These are phyloP conservation scores for Platorchestia sp. DNA, from an alignment of 1,140 invertebrate genomes.

Conservation along the genomic window DNA sequence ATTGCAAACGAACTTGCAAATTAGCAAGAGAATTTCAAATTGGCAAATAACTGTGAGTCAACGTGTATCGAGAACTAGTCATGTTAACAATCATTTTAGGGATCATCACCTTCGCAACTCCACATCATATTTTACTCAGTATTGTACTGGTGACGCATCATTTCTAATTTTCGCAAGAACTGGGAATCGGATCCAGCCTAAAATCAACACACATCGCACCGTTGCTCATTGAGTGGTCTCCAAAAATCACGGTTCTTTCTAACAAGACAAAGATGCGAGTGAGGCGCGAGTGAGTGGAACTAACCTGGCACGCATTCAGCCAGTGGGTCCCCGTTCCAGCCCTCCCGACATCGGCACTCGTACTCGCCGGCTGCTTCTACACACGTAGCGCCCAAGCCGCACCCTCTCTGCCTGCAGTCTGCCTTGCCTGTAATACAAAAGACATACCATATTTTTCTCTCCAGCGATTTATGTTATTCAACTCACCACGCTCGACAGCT, in stretches of 20 bases:
- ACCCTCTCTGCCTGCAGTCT: conserved; percentile 86
- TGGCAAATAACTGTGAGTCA: no score
- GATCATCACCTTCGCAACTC: no score
- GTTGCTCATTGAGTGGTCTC: background rate
- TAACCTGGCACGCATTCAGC: conserved; percentile 85
- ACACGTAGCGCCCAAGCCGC: conserved; percentile 85
- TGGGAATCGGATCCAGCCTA: background rate
- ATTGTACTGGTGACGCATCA: no score
- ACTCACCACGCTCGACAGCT: background rate
- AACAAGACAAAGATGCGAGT: background rate
- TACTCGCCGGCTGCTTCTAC: conserved; percentile 82
- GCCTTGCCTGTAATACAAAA: conserved; percentile 73
- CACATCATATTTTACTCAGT: no score
- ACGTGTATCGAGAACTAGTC: no score
- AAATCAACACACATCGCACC: background rate
- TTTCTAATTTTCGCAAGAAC: background rate
- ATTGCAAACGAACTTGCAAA: background rate
- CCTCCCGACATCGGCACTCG: conserved; percentile 84
- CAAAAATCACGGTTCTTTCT: background rate
- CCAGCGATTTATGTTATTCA: background rate
- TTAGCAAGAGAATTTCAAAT: no score
- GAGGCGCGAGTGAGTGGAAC: conserved; percentile 66
- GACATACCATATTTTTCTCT: background rate
- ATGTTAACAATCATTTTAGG: no score
- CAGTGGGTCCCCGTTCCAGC: conserved; percentile 81